Evolutionary conservation across 2,113 vertebrate genomes (phyloP).

Genomic region (Stegostoma tigrinum): DNA sequence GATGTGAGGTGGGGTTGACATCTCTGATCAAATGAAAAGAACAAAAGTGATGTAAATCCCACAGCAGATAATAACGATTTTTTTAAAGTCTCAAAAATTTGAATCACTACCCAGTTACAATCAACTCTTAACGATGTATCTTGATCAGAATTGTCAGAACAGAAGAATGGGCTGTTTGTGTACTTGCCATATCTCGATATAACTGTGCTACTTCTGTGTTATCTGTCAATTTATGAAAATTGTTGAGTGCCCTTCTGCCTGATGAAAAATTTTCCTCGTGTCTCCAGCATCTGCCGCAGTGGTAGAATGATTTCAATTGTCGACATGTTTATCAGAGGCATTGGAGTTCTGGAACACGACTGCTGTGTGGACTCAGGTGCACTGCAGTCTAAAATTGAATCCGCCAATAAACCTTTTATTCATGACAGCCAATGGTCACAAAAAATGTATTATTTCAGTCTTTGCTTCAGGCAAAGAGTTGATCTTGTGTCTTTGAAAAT

Average conservation of each 20-base stretch:
- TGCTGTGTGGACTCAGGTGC: not conserved
- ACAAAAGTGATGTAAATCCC: not conserved
- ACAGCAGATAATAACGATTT: not conserved
- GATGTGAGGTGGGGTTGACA: not conserved
- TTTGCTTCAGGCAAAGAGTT: not conserved
- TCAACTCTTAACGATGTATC: not conserved
- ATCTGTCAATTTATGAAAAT: not conserved
- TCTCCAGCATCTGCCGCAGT: not conserved
- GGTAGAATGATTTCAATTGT: not conserved
- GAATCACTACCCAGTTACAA: not conserved
- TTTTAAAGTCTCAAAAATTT: not conserved
- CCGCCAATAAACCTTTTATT: constrained; percentile 10
- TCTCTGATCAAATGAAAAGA: not conserved
- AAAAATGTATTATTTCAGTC: not conserved
- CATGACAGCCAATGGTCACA: not conserved
- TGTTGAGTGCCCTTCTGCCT: not conserved
- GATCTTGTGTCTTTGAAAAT: not conserved
- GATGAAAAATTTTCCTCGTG: not conserved
- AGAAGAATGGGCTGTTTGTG: not conserved
- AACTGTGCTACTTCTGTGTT: not conserved
- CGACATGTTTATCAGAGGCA: not conserved
- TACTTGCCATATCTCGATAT: not conserved
- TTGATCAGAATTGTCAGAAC: not conserved
- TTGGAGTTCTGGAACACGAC: not conserved
- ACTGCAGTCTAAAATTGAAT: not conserved